These are phyloP conservation scores for Anthopleura xanthogrammica DNA, from an alignment of 92 coral and sea anemone species.

Conservation along the genomic window DNA sequence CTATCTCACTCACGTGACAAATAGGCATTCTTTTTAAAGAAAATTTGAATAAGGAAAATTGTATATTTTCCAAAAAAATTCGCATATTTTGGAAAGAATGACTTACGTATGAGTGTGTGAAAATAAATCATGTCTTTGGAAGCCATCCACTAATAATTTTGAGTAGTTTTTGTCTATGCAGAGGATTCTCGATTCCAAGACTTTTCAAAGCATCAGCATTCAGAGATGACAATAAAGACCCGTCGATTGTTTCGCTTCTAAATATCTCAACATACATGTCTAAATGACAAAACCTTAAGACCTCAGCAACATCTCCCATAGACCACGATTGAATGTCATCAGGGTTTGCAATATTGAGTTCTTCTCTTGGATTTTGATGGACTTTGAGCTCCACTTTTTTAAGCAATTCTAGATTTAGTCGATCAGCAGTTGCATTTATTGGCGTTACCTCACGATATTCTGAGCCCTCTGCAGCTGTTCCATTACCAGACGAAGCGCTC, in stretches of 20 bases:
- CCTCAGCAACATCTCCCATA: conserved; percentile 22
- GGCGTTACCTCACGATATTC: conserved; percentile 10
- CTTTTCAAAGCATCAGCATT: conserved; percentile 16
- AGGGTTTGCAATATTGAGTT: conserved; percentile 11
- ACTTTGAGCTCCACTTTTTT: background rate
- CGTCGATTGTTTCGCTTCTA: conserved; percentile 21
- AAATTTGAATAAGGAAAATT: background rate
- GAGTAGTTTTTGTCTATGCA: conserved; percentile 11
- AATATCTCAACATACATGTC: conserved; percentile 18
- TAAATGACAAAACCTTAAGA: conserved; percentile 27
- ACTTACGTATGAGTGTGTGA: background rate
- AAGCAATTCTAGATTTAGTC: background rate
- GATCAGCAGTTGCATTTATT: conserved; percentile 3
- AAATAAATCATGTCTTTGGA: conserved; percentile 4
- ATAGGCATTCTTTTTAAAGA: too few relatives aligned
- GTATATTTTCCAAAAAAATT: background rate
- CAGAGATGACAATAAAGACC: conserved; percentile 14
- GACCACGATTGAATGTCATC: conserved; percentile 13
- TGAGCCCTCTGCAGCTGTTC: background rate
- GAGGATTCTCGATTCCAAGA: conserved; percentile 6
- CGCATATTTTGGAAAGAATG: background rate
- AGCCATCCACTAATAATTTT: conserved; percentile 34
- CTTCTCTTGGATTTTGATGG: background rate
- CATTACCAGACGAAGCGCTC: background rate
- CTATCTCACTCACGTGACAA: too few relatives aligned